phyloP scores from a whole-genome alignment of 2,888 invertebrate genomes.

The Nematopogon swammerdamellus region DNA sequence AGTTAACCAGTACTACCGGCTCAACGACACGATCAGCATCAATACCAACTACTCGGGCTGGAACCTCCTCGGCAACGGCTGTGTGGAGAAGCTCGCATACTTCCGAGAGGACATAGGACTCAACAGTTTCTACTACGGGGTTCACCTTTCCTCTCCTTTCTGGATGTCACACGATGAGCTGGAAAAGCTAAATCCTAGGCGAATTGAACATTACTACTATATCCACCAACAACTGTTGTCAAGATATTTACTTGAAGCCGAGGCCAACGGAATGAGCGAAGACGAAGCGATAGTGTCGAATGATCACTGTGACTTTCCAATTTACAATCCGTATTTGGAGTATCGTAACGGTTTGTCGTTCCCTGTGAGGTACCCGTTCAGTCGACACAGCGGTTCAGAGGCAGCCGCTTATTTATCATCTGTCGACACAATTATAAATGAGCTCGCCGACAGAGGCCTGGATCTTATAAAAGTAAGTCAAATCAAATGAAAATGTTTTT shows the following conservation, averaged over 20 bases:
- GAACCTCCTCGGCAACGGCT: conserved; percentile 41
- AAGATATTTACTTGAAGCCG: conserved; percentile 32
- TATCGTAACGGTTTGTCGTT: conserved; percentile 42
- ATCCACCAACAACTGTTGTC: conserved; percentile 35
- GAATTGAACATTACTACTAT: conserved; percentile 37
- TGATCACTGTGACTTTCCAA: conserved; percentile 7
- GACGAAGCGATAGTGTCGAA: not conserved
- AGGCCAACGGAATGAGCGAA: conserved; percentile 7
- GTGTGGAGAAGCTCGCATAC: conserved; percentile 54
- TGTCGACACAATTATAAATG: conserved; percentile 36
- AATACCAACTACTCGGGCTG: conserved; percentile 47
- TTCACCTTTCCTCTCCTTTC: conserved; percentile 54
- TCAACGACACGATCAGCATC: conserved; percentile 22
- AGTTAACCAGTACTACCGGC: conserved; percentile 23
- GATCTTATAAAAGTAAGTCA: no score
- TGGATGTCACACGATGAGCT: conserved; percentile 54
- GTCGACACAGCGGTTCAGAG: conserved; percentile 21
- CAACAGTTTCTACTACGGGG: conserved; percentile 56
- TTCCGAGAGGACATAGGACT: conserved; percentile 63
- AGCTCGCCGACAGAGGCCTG: conserved; percentile 27
- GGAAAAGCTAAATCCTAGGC: conserved; percentile 27
- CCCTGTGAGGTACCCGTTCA: conserved; percentile 24
- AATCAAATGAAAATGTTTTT: no score
- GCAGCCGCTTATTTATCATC: conserved; percentile 27
- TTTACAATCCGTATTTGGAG: conserved; percentile 30